Evolutionary conservation across 2,888 invertebrate species (phyloP), one percentile per base, ranked within the genome.

Genomic region (Hofmannophila pseudospretella): DNA sequence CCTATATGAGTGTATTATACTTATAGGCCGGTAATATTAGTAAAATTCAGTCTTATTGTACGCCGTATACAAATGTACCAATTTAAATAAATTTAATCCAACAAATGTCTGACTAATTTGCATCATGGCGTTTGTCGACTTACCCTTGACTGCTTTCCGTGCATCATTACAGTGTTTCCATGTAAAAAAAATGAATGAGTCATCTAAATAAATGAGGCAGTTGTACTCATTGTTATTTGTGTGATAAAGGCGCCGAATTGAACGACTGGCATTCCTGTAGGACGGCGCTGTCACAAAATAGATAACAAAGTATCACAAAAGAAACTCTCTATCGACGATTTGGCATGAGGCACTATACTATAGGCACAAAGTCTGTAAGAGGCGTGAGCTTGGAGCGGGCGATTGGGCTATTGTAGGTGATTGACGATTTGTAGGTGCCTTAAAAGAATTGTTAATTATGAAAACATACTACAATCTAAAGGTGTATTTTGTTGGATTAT

Each of bases 221-320:
- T 36, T 27, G 27, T 36, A 32, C 34, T 28, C 34, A 41, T 36
- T 32, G 41, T 32, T 42, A 38, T 41, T 35, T 47, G 45, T 43
- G 43, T 48, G 48, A 51, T 53, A 54, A 55, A 52, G 51, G 52
- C 55, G 61, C 61, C 63, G 62, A 58, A 66, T 66, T 64, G 61
- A 65, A 68, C 64, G 61, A 59, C 52, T 54, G 51, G 51, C 57
- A 59, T 62, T 62, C 51, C 48, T 54, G 52, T 45, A 49, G 51
- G 54, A 51, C 49, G 53, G 62, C 59, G 58, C n/a, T n/a, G n/a
- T n/a, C n/a, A n/a, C n/a, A n/a, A n/a, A n/a, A n/a, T n/a, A n/a
- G n/a, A n/a, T n/a, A n/a, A n/a, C n/a, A n/a, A n/a, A n/a, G n/a
- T n/a, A n/a, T n/a, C n/a, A n/a, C n/a, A n/a, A n/a, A n/a, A n/a